Evolutionary conservation across 1,140 invertebrate species (phyloP), one percentile per base, ranked within the genome.

Genomic region (Delia radicum): DNA sequence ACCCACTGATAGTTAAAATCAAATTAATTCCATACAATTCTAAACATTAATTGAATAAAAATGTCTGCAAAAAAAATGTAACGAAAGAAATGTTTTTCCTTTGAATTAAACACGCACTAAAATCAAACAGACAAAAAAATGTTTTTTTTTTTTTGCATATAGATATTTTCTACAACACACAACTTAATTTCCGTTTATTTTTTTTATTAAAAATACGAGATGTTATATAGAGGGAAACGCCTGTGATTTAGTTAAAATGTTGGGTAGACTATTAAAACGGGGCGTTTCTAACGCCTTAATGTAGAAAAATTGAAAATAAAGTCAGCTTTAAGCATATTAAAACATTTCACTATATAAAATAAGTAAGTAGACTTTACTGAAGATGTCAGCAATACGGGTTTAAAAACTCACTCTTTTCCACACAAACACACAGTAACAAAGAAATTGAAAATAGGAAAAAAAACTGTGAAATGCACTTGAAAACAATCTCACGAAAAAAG

Each of bases 51-150:
- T 55, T 55, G 48, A 55, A 55, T 55, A 24, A 55, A 55, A 55
- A 18, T 55, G 48, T 55, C 48, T 55, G 48, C 48, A 55, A 55
- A n/a, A 21, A 7, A 21, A 55, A 55, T 5, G 21, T 8, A 21
- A 55, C 48, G 21, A 55, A 55, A 55, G 21, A n/a, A 55, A 55
- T 55, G 48, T 55, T 55, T n/a, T 55, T 55, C 48, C 48, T 55
- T 55, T 55, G n/a, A 55, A 55, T 55, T 55, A 55, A 55, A 55
- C 48, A 55, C 48, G 48, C 48, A 55, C 48, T 55, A 55, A 55
- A 55, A 21, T 55, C 48, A 55, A 55, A 55, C 8, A 21, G n/a
- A 55, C 21, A 21, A 55, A n/a, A 21, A 6, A 21, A 55, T 24
- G 6, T 21, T 8, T 24, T 55, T 8, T 24, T 55, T 21, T 55